Evolutionary conservation across 2,888 invertebrate species (phyloP).

Genomic region (Thecophora atra): DNA sequence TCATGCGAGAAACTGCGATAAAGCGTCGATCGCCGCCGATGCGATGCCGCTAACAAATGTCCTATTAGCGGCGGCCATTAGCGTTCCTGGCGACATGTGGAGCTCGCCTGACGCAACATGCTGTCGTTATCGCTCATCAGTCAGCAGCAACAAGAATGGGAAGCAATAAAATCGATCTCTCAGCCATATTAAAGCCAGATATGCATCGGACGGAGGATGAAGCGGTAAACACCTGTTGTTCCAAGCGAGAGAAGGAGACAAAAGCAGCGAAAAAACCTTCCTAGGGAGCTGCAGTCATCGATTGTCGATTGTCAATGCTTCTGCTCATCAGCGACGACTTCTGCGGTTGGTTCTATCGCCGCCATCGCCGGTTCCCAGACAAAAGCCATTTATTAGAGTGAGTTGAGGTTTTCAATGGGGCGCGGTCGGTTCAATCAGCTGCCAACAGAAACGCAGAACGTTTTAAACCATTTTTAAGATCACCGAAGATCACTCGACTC

Average conservation of each 20-base stretch:
- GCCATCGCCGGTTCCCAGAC: neutral
- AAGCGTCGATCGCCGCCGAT: conserved; percentile 16
- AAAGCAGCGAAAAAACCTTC: neutral
- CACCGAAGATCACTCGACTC: neutral
- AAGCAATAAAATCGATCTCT: conserved; percentile 36
- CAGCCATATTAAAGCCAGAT: conserved; percentile 30
- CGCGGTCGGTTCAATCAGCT: conserved; percentile 8
- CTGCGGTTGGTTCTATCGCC: neutral
- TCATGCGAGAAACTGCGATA: conserved; percentile 10
- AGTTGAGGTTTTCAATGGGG: neutral
- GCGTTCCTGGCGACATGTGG: conserved; percentile 1
- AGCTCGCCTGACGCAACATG: conserved; percentile 9
- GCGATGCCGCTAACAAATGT: conserved; percentile 25
- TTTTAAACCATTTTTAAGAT: neutral
- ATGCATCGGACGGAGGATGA: conserved; percentile 23
- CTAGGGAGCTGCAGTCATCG: conserved; percentile 22
- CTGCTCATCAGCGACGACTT: neutral
- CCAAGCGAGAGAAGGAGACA: neutral
- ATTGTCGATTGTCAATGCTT: conserved; percentile 16
- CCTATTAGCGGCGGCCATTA: conserved; percentile 35
- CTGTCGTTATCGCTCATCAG: conserved; percentile 25
- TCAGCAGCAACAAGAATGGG: conserved; percentile 20
- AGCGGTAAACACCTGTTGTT: conserved; percentile 29
- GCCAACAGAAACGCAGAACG: neutral
- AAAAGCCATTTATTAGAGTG: neutral